A percentile compares a stretch with the other conserved stretches of the same genome.
phyloP scores from a whole-genome alignment of 2,888 invertebrate species.

The Cistogaster globosa region DNA sequence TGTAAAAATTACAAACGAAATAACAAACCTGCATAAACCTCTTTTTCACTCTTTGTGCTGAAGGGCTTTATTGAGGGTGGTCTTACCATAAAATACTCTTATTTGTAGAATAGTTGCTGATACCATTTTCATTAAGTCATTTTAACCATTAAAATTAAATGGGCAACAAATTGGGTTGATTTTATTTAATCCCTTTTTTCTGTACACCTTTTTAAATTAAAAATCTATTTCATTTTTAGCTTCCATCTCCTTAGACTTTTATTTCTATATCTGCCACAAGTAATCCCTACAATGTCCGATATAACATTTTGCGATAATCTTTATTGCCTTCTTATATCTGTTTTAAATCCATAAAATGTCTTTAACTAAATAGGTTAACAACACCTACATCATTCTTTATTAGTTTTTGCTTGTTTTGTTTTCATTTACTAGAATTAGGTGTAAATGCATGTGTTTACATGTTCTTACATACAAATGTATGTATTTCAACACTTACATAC shows the following conservation, averaged over 20 bases:
- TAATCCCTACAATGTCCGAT: slow-evolving; percentile 15
- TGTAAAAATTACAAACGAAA: not conserved
- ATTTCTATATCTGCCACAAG: not conserved
- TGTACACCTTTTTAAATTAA: too few relatives aligned
- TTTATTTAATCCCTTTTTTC: too few relatives aligned
- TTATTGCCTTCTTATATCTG: slow-evolving; percentile 45
- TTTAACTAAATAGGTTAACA: slow-evolving; percentile 53
- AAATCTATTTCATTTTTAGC: too few relatives aligned
- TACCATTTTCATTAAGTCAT: too few relatives aligned
- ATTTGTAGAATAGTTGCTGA: too few relatives aligned
- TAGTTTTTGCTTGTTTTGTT: not conserved
- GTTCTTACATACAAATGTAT: not conserved
- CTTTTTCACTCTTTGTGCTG: too few relatives aligned
- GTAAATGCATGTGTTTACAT: not conserved
- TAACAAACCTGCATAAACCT: too few relatives aligned
- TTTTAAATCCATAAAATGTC: slow-evolving; percentile 48
- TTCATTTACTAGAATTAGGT: not conserved
- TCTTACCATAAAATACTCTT: too few relatives aligned
- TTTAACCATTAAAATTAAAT: too few relatives aligned
- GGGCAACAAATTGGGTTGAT: too few relatives aligned
- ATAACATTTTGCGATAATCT: slow-evolving; percentile 22
- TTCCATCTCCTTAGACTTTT: too few relatives aligned
- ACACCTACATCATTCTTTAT: slow-evolving; percentile 32
- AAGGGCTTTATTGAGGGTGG: too few relatives aligned
- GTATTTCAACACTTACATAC: not conserved